Base-by-base conservation (phyloP, 2,888 invertebrate species). In the Drosophila cracens region DNA sequence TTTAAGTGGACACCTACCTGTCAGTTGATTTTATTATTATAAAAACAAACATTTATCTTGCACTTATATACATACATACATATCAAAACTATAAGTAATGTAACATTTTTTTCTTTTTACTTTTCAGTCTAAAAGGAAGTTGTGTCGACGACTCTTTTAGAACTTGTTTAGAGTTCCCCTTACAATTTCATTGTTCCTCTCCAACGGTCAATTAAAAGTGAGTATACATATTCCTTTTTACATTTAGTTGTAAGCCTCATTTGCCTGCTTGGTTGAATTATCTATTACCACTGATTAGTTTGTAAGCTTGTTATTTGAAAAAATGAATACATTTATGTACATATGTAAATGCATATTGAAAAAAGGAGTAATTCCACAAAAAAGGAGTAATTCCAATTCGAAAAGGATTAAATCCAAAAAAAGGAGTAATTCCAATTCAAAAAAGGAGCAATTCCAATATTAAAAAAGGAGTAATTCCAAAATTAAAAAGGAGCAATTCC, bases 161-260 rank as follows among this genome's bases (percentile, higher is more conserved):
- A 91, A 83, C 83, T 87, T 87, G 90, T 90, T 87, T 89, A 87
- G 89, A 89, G 91, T 85, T 90, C 81, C 76, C 86, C 83, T 84
- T 83, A 92, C 92, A 91, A 92, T 92, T 92, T 92, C 91, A 92
- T 92, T 91, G 88, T 92, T 91, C 70, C 85, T 91, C 75, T 91
- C 90, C 52, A 91, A 92, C 91, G 91, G 92, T 83, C 81, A 92
- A 90, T 77, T 92, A 90, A 92, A 92, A 91, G 91, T 92, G 81
- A 92, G 91, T 92, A 91, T 79, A 59, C 33, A 48, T 60, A 34
- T 40, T 76, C 64, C 56, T 70, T 76, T 70, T 34, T 18, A 2
- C 16, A 34, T 29, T 21, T 64, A 71, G 57, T 57, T 69, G 1
- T 68, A 70, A 68, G 67, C 0, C 11, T 54, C 61, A 64, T 67